These are phyloP conservation scores for Maniola jurtina DNA, from an alignment of 1,140 invertebrate genomes.

Conservation along the genomic window DNA sequence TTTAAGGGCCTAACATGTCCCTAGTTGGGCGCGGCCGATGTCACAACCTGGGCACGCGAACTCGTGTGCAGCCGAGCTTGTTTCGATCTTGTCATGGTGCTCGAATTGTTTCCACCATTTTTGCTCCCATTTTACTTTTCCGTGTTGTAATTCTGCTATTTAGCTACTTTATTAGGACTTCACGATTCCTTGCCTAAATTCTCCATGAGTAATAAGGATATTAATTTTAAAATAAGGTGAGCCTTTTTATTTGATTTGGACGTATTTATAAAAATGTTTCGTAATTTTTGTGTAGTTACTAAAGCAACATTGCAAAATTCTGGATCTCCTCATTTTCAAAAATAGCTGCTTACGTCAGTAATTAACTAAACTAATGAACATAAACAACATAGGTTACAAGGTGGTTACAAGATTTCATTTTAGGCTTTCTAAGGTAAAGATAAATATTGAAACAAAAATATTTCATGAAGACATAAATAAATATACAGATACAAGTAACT, in stretches of 20 bases:
- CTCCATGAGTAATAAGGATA: neutral
- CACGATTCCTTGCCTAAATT: constrained; percentile 12
- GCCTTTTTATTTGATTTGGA: neutral
- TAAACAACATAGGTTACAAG: too few relatives aligned
- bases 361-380: too few relatives aligned
- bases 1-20: constrained; percentile 45
- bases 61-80: constrained; percentile 48
- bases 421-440: too few relatives aligned
- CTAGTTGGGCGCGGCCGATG: constrained; percentile 62
- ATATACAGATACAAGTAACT: too few relatives aligned
- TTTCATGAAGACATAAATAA: too few relatives aligned
- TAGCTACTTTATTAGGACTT: constrained; percentile 16
- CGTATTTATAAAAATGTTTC: too few relatives aligned
- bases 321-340: too few relatives aligned
- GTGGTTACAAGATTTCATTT: too few relatives aligned
- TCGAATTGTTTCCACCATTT: constrained; percentile 44
- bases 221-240: neutral
- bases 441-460: too few relatives aligned
- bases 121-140: constrained; percentile 45
- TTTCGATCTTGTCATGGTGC: constrained; percentile 54
- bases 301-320: too few relatives aligned
- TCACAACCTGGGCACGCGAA: constrained; percentile 67
- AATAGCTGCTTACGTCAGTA: too few relatives aligned
- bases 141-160: constrained; percentile 35
- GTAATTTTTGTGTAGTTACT: too few relatives aligned